Conservation (phyloP, 2,888 invertebrate genomes). For the Philonicus albiceps region DNA sequence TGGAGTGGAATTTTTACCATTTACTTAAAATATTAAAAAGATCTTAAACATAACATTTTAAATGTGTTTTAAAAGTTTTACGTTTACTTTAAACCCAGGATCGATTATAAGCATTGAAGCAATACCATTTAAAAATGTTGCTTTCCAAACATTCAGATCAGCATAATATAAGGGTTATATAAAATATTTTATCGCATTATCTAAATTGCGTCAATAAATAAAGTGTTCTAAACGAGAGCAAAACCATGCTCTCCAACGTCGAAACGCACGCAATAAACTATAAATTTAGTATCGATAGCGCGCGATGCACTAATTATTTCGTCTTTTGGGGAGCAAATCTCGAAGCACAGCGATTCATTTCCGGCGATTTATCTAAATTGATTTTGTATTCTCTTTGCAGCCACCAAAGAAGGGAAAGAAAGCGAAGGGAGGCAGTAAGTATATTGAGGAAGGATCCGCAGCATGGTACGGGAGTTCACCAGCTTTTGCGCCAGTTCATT, state of each 20-base stretch:
- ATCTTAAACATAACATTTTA: too few relatives aligned
- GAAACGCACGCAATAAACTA: neutral
- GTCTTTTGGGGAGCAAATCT: neutral
- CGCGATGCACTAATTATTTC: neutral
- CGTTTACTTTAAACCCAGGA: neutral
- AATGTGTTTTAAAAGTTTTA: too few relatives aligned
- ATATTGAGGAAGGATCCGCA: neutral
- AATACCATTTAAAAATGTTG: neutral
- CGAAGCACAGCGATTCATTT: neutral
- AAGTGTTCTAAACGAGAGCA: neutral
- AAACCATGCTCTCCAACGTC: neutral
- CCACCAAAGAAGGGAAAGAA: constrained; percentile 61
- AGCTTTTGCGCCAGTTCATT: constrained; percentile 6
- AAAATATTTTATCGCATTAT: neutral
- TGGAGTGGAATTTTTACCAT: too few relatives aligned
- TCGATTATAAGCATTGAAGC: neutral
- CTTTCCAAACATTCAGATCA: neutral
- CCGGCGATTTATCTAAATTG: constrained; percentile 27
- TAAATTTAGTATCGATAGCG: neutral
- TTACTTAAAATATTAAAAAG: too few relatives aligned
- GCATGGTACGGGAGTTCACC: neutral
- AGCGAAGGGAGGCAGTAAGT: constrained; percentile 58
- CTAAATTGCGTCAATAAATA: neutral
- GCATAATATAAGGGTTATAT: neutral
- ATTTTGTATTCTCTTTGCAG: constrained; percentile 52